Evolutionary conservation across 1,140 invertebrate genomes (phyloP).

Genomic region (Aporrectodea caliginosa): DNA sequence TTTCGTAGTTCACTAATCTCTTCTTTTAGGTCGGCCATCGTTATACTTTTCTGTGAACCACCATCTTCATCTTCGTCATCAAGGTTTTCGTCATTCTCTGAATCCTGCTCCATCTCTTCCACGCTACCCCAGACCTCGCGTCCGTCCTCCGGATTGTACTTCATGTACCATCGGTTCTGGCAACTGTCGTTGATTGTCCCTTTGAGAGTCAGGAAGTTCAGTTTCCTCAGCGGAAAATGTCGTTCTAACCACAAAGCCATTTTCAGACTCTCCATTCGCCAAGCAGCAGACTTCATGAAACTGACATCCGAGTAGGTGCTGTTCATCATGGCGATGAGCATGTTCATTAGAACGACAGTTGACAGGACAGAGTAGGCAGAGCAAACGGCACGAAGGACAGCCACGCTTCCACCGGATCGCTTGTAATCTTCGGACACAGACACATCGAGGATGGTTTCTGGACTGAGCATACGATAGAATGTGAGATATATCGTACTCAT

Average conservation of each 20-base stretch:
- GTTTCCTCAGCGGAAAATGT: background rate
- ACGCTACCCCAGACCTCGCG: background rate
- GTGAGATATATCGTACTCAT: conserved; percentile 17
- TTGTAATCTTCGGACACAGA: background rate
- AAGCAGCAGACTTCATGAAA: conserved; percentile 6
- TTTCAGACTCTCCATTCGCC: conserved; percentile 15
- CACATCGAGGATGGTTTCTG: conserved; percentile 14
- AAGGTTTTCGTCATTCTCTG: background rate
- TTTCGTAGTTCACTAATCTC: conserved; percentile 6
- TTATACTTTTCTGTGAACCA: background rate
- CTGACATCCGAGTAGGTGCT: conserved; percentile 24
- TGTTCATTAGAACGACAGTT: conserved; percentile 20
- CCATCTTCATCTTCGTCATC: conserved; percentile 13
- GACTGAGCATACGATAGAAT: conserved; percentile 23
- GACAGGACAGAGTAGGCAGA: conserved; percentile 9
- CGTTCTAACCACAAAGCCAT: conserved; percentile 25
- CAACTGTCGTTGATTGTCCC: conserved; percentile 6
- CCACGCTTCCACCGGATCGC: background rate
- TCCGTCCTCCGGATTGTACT: background rate
- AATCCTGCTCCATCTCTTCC: background rate
- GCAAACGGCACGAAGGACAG: conserved; percentile 16
- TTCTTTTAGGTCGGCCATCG: conserved; percentile 1
- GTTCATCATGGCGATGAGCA: conserved; percentile 25
- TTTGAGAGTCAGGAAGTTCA: background rate
- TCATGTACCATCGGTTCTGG: conserved; percentile 24